Conservation (phyloP, 2,888 invertebrate genomes). For the Nomada flava region DNA sequence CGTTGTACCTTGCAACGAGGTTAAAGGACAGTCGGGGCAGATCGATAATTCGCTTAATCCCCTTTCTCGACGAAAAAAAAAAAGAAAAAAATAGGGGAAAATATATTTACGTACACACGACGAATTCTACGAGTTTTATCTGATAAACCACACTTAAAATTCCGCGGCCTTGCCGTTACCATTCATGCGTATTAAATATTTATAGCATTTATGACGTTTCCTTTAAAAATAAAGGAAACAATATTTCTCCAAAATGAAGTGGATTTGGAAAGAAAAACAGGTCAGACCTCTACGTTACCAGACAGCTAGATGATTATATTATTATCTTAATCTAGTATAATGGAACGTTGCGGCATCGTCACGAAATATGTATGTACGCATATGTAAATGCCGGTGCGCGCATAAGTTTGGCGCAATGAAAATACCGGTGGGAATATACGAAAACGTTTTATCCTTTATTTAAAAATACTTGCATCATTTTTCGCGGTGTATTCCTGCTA, state of each 20-base stretch:
- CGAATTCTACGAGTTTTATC: slow-evolving; percentile 2
- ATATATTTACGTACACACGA: slow-evolving; percentile 1
- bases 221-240: background rate
- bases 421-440: background rate
- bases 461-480: slow-evolving; percentile 19
- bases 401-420: background rate
- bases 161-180: background rate
- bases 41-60: slow-evolving; percentile 67
- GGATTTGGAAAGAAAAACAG: background rate
- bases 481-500: slow-evolving; percentile 16
- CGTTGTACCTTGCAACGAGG: slow-evolving; percentile 61
- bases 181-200: slow-evolving; percentile 18
- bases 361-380: slow-evolving; percentile 36
- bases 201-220: slow-evolving; percentile 8
- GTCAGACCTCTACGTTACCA: slow-evolving; percentile 29
- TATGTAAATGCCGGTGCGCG: background rate
- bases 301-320: slow-evolving; percentile 49
- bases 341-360: slow-evolving; percentile 34
- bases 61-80: slow-evolving; percentile 16
- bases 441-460: slow-evolving; percentile 25
- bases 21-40: slow-evolving; percentile 59
- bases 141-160: slow-evolving; percentile 5
- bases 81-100: too few species aligned
- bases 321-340: slow-evolving; percentile 48
- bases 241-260: slow-evolving; percentile 4